These are phyloP conservation scores for Pimpla rufipes DNA, from an alignment of 2,888 invertebrate species.

Conservation along the genomic window DNA sequence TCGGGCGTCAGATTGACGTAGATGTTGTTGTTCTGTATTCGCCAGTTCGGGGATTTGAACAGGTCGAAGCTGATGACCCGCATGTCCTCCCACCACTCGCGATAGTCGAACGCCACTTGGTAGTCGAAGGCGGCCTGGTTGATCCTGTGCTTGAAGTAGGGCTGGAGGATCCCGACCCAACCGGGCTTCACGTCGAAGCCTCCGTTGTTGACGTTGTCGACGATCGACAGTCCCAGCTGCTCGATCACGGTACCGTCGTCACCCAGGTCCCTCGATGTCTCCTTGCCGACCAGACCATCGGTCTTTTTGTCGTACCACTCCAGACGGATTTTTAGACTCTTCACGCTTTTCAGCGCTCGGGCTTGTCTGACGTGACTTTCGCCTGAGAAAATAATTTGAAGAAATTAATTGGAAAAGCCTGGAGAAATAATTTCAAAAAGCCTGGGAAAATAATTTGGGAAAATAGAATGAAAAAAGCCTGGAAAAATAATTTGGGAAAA, in stretches of 20 bases:
- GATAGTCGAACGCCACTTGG: conserved; percentile 4
- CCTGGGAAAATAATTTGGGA: no score
- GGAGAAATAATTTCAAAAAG: no score
- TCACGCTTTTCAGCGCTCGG: not conserved
- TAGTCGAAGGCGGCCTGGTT: not conserved
- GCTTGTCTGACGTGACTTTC: not conserved
- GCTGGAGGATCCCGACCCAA: not conserved
- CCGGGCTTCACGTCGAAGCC: not conserved
- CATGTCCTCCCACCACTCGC: conserved; percentile 21
- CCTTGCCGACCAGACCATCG: not conserved
- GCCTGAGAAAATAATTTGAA: not conserved
- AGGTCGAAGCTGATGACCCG: not conserved
- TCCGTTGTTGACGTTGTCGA: not conserved
- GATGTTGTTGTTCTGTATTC: no score
- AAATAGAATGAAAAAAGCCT: no score
- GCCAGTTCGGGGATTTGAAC: not conserved
- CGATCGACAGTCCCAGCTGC: conserved; percentile 8
- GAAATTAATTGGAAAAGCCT: no score
- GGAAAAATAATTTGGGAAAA: no score
- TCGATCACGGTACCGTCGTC: not conserved
- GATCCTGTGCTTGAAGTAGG: not conserved
- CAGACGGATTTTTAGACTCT: not conserved
- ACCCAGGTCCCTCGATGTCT: not conserved
- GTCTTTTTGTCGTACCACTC: not conserved
- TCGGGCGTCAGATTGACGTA: not conserved